phyloP scores from a whole-genome alignment of 2,797 vertebrate genomes.

The Acrossocheilus fasciatus region DNA sequence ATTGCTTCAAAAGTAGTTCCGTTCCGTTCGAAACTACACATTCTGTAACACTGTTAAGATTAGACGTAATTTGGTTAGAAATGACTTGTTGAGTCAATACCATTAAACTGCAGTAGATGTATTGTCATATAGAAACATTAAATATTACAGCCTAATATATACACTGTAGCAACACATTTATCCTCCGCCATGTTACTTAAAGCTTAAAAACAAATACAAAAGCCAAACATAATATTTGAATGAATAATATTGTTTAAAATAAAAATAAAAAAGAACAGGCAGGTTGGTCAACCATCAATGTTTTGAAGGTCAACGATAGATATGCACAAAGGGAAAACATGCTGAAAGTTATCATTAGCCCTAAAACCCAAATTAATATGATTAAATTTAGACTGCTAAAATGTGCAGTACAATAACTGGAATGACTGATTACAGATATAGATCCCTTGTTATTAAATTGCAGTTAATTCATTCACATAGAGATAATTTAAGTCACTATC shows the following conservation, averaged over 20 bases:
- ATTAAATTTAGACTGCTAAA: constrained; percentile 21
- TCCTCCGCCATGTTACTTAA: constrained; percentile 48
- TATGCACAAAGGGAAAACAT: constrained; percentile 22
- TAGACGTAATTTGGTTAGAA: constrained; percentile 44
- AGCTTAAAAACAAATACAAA: constrained; percentile 59
- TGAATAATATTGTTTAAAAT: constrained; percentile 42
- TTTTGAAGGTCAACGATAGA: constrained; percentile 19
- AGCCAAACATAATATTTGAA: constrained; percentile 39
- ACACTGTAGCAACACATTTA: constrained; percentile 56
- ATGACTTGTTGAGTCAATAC: constrained; percentile 51
- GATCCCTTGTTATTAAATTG: constrained; percentile 52
- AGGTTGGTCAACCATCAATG: constrained; percentile 24
- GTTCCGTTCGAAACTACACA: constrained; percentile 21
- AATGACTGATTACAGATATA: constrained; percentile 52
- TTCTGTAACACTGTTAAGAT: constrained; percentile 53
- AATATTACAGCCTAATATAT: constrained; percentile 62
- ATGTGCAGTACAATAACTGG: constrained; percentile 41
- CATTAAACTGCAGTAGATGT: constrained; percentile 55
- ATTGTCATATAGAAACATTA: constrained; percentile 51
- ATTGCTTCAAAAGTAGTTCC: constrained; percentile 36
- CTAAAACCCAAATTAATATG: constrained; percentile 15
- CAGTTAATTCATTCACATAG: constrained; percentile 41
- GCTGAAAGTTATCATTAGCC: constrained; percentile 14
- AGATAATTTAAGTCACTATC: constrained; percentile 40
- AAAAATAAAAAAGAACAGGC: constrained; percentile 41